Percentiles rank a stretch among this genome's conserved stretches.
These are phyloP conservation scores for Sebastiscus albofasciatus DNA, from an alignment of 2,797 vertebrate species.

Conservation along the genomic window DNA sequence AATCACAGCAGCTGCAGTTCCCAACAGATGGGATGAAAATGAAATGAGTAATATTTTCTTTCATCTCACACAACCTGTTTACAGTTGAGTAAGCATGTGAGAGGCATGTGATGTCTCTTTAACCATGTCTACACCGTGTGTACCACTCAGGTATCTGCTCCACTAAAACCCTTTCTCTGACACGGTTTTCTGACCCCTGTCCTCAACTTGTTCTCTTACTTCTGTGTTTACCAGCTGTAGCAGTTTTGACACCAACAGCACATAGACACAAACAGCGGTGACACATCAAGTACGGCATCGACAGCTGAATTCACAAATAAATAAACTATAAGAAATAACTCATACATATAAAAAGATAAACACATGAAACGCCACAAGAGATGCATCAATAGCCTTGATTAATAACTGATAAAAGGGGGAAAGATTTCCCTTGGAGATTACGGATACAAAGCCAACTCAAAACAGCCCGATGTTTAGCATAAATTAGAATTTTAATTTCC, in stretches of 20 bases:
- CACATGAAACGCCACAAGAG: constrained; percentile 9
- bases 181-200: not conserved
- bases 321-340: not conserved
- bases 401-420: constrained; percentile 21
- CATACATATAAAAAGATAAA: constrained; percentile 15
- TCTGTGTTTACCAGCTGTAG: not conserved
- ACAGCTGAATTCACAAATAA: not conserved
- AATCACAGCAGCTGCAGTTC: constrained; percentile 1
- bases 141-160: not conserved
- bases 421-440: constrained; percentile 8
- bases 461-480: constrained; percentile 49
- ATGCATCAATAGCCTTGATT: constrained; percentile 34
- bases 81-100: constrained; percentile 25
- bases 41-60: constrained; percentile 12
- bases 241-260: not conserved
- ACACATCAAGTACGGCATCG: not conserved
- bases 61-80: constrained; percentile 19
- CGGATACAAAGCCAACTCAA: constrained; percentile 26
- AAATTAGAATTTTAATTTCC: constrained; percentile 48
- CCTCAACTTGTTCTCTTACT: not conserved
- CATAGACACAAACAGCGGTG: not conserved
- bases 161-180: not conserved
- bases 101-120: constrained; percentile 39
- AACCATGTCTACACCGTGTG: not conserved
- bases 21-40: constrained; percentile 13